Base-by-base conservation (phyloP, 2,888 invertebrate genomes). In the Drosophila nigritarsus region DNA sequence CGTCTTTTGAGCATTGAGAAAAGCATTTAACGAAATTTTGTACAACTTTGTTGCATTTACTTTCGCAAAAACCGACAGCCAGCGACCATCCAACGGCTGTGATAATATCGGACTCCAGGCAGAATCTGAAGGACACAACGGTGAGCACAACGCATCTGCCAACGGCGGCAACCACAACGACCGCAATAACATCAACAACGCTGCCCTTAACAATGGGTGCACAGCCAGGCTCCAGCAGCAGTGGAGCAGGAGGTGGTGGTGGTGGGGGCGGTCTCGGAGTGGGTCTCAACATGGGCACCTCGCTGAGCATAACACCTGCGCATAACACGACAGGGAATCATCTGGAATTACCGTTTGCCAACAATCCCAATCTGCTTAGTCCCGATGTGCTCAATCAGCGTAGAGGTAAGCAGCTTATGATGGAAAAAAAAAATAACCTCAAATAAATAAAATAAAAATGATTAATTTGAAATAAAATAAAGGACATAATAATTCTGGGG, bases 351-450 rank as follows among this genome's bases (percentile, higher is more conserved):
- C 97, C 97, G 9, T 95, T 96, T 87, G 94, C 95, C 53, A 94
- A 94, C 60, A 95, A 95, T 84, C 96, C 95, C n/a, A 97, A 97
- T 93, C 95, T 97, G 77, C 94, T 97, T 55, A 97, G 97, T 91
- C 97, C 97, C 29, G 97, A 97, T 91, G 95, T 95, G 77, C 94
- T 96, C 75, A 95, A 95, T 91, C 96, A 96, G 91, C 93, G 96
- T 82, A 94, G 96, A 94, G 95, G 95, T 95, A 86, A 71, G 69
- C 11, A 32, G 18, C 27, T 1, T 40, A 3, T 32, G 32, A 9
- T 7, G 13, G 20, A 1, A 45, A 4, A 1, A 45, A 4, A 7
- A 24, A 24, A 24, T 45, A 0, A 24, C 2, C 0, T 7, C 3
- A 13, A 7, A 20, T 13, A 20, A 11, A 42, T n/a, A 20, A 6